phyloP scores from a whole-genome alignment of 2,888 invertebrate species.

The Sylvicola fuscatus region DNA sequence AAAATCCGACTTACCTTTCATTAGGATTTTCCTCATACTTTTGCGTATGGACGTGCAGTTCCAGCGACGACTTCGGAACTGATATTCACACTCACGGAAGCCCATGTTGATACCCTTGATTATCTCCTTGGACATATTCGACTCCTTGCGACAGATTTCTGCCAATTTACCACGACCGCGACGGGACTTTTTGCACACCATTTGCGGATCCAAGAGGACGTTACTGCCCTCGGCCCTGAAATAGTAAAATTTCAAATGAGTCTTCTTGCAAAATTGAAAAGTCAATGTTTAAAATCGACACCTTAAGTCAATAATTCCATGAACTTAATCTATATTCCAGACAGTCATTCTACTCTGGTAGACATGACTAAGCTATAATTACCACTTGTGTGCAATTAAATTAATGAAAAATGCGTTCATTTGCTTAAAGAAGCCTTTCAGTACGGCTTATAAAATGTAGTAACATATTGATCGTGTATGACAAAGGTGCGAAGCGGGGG shows the following conservation, averaged over 20 bases:
- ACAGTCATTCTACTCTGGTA: no score
- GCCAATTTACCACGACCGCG: slow-evolving; percentile 55
- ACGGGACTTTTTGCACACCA: slow-evolving; percentile 71
- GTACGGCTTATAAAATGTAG: no score
- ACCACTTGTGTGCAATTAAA: no score
- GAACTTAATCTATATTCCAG: no score
- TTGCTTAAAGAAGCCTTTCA: no score
- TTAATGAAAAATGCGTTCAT: no score
- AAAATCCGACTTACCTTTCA: slow-evolving; percentile 77
- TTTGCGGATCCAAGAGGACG: slow-evolving; percentile 71
- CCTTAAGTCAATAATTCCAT: no score
- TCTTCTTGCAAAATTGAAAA: no score
- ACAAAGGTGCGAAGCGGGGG: no score
- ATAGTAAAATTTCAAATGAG: slow-evolving; percentile 6
- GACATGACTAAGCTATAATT: no score
- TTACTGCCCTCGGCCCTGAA: slow-evolving; percentile 65
- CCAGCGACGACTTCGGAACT: slow-evolving; percentile 71
- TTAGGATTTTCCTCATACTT: slow-evolving; percentile 65
- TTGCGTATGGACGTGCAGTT: slow-evolving; percentile 68
- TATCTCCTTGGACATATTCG: slow-evolving; percentile 60
- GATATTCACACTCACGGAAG: slow-evolving; percentile 70
- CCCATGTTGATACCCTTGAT: slow-evolving; percentile 63
- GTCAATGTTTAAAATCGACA: no score
- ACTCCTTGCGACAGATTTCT: slow-evolving; percentile 70
- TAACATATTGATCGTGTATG: no score